These are phyloP conservation scores for Glaucopsyche alexis DNA, from an alignment of 2,888 invertebrate genomes.

Conservation along the genomic window DNA sequence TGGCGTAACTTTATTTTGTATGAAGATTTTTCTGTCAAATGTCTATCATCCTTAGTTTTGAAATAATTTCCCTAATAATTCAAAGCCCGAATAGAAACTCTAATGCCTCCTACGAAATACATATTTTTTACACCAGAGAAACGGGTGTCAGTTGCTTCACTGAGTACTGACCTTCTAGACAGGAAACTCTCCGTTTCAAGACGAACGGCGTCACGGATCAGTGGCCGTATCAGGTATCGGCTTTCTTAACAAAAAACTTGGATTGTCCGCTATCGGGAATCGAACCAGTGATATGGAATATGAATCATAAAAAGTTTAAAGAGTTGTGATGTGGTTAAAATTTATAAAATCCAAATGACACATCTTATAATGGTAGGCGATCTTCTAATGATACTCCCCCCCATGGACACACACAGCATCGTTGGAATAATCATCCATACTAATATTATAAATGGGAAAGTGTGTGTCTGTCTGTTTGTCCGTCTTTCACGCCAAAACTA, in stretches of 20 bases:
- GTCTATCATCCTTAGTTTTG: no score
- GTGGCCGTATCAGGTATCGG: constrained; percentile 35
- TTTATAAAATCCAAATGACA: no score
- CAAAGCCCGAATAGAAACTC: constrained; percentile 11
- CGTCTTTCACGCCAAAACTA: no score
- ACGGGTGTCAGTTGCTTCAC: constrained; percentile 53
- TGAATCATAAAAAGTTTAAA: background rate
- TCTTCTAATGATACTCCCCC: no score
- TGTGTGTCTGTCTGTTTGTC: no score
- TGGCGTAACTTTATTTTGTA: no score
- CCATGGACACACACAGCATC: no score
- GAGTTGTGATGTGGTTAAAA: background rate
- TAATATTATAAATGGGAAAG: no score
- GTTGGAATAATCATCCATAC: no score
- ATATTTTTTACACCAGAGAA: constrained; percentile 41
- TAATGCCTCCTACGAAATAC: constrained; percentile 4
- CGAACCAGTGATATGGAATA: background rate
- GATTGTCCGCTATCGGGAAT: background rate
- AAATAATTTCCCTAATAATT: background rate
- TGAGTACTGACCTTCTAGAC: constrained; percentile 53
- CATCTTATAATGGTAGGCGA: no score
- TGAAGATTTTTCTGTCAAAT: no score
- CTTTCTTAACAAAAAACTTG: constrained; percentile 35
- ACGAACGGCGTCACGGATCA: constrained; percentile 47
- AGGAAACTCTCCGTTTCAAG: constrained; percentile 57